phyloP scores from a whole-genome alignment of 1,140 invertebrate genomes.

The Trichonephila clavipes region DNA sequence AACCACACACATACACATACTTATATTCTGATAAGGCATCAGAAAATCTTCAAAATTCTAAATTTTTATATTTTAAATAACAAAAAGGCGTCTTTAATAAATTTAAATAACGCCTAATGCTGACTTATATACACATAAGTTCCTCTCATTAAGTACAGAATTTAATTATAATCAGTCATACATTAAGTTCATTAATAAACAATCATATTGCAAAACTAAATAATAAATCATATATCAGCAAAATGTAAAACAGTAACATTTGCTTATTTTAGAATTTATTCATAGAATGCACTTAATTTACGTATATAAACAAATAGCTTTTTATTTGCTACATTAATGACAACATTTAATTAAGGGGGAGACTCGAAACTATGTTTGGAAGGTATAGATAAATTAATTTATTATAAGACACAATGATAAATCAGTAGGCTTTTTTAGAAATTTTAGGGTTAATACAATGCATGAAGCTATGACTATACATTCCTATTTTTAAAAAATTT shows the following conservation, averaged over 20 bases:
- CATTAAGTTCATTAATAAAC: not conserved
- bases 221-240: not conserved
- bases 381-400: too few species aligned
- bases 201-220: not conserved
- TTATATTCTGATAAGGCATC: not conserved
- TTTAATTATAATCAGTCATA: not conserved
- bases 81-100: not conserved
- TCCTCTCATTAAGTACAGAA: not conserved
- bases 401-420: too few species aligned
- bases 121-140: not conserved
- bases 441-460: too few species aligned
- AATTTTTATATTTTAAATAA: not conserved
- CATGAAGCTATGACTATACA: too few species aligned
- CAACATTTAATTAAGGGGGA: too few species aligned
- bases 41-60: not conserved
- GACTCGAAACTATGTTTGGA: too few species aligned
- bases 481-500: too few species aligned
- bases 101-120: not conserved
- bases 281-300: too few species aligned
- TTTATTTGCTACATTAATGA: too few species aligned
- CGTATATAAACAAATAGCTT: too few species aligned
- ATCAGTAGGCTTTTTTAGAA: too few species aligned
- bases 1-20: constrained; percentile 17
- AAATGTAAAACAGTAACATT: not conserved
- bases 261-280: not conserved